Percentiles rank a stretch among this genome's conserved stretches.
These are phyloP conservation scores for Leptinotarsa undecemlineata DNA, from an alignment of 1,140 invertebrate genomes.

Conservation along the genomic window DNA sequence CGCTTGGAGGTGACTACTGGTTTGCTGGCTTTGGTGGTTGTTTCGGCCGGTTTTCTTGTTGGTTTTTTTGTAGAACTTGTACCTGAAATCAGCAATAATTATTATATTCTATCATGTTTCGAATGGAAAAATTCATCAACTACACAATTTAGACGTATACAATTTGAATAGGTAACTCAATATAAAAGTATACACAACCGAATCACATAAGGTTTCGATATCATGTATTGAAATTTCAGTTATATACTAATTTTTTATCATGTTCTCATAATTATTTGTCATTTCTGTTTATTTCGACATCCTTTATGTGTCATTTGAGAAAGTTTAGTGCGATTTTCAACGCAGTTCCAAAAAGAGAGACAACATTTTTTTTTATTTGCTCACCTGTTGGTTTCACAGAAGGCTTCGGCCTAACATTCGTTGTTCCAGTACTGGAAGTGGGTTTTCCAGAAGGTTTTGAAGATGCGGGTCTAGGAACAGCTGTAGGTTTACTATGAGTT, in stretches of 20 bases:
- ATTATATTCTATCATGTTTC: conserved; percentile 38
- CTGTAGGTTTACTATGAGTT: conserved; percentile 51
- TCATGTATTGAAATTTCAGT: too few species aligned
- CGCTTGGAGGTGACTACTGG: conserved; percentile 47
- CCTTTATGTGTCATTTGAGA: too few species aligned
- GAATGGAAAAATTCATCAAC: too few species aligned
- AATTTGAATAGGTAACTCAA: too few species aligned
- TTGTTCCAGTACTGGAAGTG: neutral
- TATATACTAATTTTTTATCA: too few species aligned
- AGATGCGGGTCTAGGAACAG: conserved; percentile 51
- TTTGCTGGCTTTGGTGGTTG: conserved; percentile 33
- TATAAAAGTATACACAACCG: too few species aligned
- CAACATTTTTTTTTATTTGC: neutral
- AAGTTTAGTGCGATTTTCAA: too few species aligned
- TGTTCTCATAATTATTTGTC: too few species aligned
- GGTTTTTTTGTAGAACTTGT: conserved; percentile 52
- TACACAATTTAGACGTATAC: too few species aligned
- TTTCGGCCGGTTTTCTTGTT: conserved; percentile 52
- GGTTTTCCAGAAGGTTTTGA: conserved; percentile 35
- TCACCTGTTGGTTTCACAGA: conserved; percentile 41
- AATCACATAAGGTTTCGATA: too few species aligned
- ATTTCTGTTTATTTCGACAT: too few species aligned
- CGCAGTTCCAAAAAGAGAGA: too few species aligned
- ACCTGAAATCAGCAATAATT: conserved; percentile 55
- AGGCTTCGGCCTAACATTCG: conserved; percentile 44